Percentiles rank a stretch among this genome's conserved stretches.
phyloP scores from a whole-genome alignment of 2,797 vertebrate species.

The Acanthurus leucopareius region DNA sequence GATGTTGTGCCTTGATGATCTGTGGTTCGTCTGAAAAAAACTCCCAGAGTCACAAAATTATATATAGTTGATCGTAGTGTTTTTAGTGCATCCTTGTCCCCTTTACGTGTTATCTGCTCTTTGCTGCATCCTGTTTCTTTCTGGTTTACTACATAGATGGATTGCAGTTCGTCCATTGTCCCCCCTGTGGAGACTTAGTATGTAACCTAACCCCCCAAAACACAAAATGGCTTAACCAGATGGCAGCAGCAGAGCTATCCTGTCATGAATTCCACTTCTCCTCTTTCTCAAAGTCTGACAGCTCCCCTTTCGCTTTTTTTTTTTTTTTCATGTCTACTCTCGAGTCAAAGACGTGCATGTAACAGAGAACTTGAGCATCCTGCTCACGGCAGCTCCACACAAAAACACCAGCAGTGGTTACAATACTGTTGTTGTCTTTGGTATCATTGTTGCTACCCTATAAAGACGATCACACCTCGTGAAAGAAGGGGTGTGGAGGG shows the following conservation, averaged over 20 bases:
- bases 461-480: constrained; percentile 68
- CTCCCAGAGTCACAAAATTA: constrained; percentile 13
- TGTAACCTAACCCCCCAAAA: constrained; percentile 69
- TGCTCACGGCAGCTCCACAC: constrained; percentile 17
- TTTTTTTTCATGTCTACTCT: constrained; percentile 57
- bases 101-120: constrained; percentile 25
- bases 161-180: constrained; percentile 60
- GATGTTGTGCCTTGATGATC: constrained; percentile 18
- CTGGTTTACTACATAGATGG: constrained; percentile 41
- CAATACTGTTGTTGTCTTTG: constrained; percentile 32
- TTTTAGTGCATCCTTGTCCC: constrained; percentile 9
- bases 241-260: constrained; percentile 65
- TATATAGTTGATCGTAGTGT: background rate
- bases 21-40: constrained; percentile 30
- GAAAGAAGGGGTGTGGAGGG: constrained; percentile 44
- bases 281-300: constrained; percentile 50
- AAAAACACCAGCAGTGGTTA: constrained; percentile 33
- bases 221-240: constrained; percentile 79
- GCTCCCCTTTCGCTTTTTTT: constrained; percentile 66
- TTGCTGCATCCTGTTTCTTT: constrained; percentile 31
- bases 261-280: constrained; percentile 65
- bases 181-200: constrained; percentile 52
- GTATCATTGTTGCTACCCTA: constrained; percentile 42
- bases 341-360: constrained; percentile 35
- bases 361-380: constrained; percentile 51